Evolutionary conservation across 2,113 vertebrate species (phyloP).

Genomic region (Leptosomus discolor): DNA sequence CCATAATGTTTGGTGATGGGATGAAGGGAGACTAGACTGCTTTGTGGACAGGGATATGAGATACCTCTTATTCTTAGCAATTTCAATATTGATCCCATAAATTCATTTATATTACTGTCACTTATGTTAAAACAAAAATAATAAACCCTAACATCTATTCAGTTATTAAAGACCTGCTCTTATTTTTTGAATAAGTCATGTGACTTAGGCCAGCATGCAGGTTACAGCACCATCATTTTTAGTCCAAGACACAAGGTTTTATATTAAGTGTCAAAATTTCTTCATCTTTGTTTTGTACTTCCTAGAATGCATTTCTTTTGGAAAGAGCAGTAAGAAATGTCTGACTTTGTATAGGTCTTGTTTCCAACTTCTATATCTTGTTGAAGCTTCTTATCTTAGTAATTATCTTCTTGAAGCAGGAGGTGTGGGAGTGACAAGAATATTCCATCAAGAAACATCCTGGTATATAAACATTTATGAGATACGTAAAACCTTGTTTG

Average conservation of each 20-base stretch:
- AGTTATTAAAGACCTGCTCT: background rate
- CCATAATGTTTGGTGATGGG: background rate
- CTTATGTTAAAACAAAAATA: background rate
- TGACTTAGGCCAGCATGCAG: background rate
- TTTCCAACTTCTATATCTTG: background rate
- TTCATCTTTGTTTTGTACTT: background rate
- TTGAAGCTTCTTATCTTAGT: background rate
- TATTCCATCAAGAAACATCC: background rate
- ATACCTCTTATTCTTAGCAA: background rate
- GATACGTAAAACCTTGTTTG: background rate
- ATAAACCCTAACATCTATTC: background rate
- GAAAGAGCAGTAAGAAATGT: background rate
- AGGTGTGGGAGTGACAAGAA: background rate
- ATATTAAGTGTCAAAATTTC: background rate
- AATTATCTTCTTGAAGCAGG: background rate
- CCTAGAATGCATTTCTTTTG: background rate
- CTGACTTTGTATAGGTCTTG: background rate
- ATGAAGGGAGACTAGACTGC: background rate
- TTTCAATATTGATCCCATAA: background rate
- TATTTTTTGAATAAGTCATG: background rate
- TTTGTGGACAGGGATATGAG: background rate
- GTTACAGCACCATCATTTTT: background rate
- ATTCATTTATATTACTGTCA: background rate
- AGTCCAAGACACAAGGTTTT: background rate
- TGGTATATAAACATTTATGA: background rate